Evolutionary conservation across 2,113 vertebrate species (phyloP), one percentile per base, ranked within the genome.

Genomic region (Rhinopomastus cyanomelas): DNA sequence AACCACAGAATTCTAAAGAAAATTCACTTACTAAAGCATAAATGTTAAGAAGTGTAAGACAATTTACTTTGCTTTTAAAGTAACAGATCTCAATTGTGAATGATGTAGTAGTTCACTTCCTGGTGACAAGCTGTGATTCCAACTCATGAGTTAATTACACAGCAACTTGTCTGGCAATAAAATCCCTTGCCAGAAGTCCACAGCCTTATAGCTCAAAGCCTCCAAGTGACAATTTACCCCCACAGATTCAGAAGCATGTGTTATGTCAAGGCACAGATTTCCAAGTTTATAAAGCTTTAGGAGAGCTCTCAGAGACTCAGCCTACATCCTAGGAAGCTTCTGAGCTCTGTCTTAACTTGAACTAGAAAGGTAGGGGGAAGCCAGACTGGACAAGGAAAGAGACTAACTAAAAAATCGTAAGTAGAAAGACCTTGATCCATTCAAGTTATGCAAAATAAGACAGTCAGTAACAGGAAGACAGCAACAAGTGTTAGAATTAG

Each of bases 111-210:
- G 46, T 78, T 56, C 8, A 39, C 66, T 65, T 73, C 85, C 60
- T 90, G 59, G 93, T 46, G 76, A 44, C 62, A 92, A 83, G 39
- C 49, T 81, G 19, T 39, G 57, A 81, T 80, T 83, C 66, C 66
- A 90, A 55, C n/a, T 84, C 42, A 88, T 72, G 48, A 89, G 51
- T 78, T 91, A 92, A 91, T 94, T 81, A 91, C 37, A 82, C 6
- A 74, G 64, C 18, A 71, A 71, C 34, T 75, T 90, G 22, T 56
- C 81, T 81, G 22, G 49, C 61, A 91, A 69, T 64, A 72, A 91
- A 67, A 93, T 25, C 30, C 21, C 19, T 55, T 42, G 29, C 55
- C 30, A 85, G 59, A 73, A 93, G 46, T 25, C 36, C 55, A 37
- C 4, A 81, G 32, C 25, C 71, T 79, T 66, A 17, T 4, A 89